Conservation (phyloP, 2,797 vertebrate genomes). For the Labroides dimidiatus region DNA sequence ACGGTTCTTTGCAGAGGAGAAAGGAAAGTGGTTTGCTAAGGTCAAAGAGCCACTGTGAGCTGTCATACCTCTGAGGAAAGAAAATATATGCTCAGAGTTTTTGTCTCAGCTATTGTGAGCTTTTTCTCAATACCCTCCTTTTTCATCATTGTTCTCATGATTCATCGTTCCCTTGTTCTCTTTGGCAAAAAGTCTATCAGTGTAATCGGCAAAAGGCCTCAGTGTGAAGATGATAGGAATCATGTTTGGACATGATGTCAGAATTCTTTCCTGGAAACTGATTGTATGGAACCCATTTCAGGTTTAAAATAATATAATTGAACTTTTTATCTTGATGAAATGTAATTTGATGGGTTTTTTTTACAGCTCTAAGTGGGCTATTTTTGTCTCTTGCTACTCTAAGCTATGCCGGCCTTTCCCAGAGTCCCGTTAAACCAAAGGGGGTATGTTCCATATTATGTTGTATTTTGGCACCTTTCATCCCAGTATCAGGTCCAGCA, state of each 20-base stretch:
- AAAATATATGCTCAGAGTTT: conserved; percentile 15
- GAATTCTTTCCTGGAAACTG: conserved; percentile 15
- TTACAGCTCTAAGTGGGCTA: conserved; percentile 5
- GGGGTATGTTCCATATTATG: conserved; percentile 4
- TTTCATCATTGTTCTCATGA: conserved; percentile 30
- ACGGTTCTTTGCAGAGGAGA: conserved; percentile 27
- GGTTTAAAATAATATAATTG: conserved; percentile 3
- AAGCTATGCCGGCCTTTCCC: background rate
- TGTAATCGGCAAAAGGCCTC: conserved; percentile 27
- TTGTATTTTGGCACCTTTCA: background rate
- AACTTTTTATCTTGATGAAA: conserved; percentile 14
- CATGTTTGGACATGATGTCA: conserved; percentile 18
- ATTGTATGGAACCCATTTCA: conserved; percentile 6
- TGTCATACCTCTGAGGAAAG: conserved; percentile 21
- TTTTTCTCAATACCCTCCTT: conserved; percentile 33
- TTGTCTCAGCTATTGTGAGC: conserved; percentile 35
- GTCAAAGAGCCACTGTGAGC: conserved; percentile 45
- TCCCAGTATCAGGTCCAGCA: conserved; percentile 24
- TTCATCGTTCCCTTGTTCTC: conserved; percentile 35
- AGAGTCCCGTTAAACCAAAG: background rate
- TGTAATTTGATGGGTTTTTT: background rate
- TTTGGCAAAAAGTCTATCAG: conserved; percentile 33
- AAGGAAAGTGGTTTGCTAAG: conserved; percentile 42
- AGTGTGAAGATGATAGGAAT: conserved; percentile 32
- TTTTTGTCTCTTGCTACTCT: background rate